Evolutionary conservation across 2,113 vertebrate genomes (phyloP).

Genomic region (Narcine bancroftii): DNA sequence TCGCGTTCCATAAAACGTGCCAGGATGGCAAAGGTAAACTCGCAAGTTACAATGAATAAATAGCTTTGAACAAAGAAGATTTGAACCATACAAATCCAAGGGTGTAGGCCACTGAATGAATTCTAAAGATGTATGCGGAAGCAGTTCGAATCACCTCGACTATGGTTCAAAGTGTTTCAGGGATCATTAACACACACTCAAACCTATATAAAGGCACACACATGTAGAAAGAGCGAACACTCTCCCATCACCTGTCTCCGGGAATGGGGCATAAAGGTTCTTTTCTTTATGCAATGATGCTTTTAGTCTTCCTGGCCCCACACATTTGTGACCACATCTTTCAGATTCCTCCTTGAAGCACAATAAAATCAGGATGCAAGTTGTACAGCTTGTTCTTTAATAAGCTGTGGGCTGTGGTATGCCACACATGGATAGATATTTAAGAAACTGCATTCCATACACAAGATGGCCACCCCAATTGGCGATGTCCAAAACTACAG

Average conservation of each 20-base stretch:
- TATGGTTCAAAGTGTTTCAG: neutral
- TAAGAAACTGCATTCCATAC: conserved; percentile 61
- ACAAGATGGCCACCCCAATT: conserved; percentile 43
- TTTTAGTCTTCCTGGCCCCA: neutral
- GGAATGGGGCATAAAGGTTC: neutral
- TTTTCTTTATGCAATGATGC: conserved; percentile 6
- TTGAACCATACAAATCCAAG: neutral
- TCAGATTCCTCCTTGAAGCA: neutral
- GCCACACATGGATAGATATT: conserved; percentile 58
- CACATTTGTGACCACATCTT: conserved; percentile 4
- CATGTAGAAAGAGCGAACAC: neutral
- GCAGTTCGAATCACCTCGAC: neutral
- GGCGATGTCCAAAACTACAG: conserved; percentile 33
- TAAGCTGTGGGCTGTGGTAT: conserved; percentile 63
- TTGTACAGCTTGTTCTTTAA: conserved; percentile 68
- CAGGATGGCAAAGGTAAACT: neutral
- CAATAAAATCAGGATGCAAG: neutral
- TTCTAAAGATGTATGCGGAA: neutral
- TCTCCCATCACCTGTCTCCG: neutral
- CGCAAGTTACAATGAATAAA: neutral
- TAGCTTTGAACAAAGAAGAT: no score
- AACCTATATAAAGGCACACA: neutral
- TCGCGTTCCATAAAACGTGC: neutral
- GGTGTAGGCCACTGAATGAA: neutral
- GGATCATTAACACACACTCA: neutral